Base-by-base conservation (phyloP, 2,797 vertebrate genomes). In the Siniperca scherzeri region DNA sequence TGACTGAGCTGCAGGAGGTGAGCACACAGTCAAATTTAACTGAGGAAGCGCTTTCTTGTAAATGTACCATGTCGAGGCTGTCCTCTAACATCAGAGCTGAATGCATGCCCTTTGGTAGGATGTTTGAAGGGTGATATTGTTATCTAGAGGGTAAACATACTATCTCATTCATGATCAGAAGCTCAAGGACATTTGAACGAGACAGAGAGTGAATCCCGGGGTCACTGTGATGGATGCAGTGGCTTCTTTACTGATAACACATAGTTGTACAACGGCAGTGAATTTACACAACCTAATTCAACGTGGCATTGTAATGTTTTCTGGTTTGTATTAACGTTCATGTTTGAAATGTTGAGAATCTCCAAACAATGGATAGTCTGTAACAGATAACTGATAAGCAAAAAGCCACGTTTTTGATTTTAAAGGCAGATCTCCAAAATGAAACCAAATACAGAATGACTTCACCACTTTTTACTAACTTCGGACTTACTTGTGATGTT, bases 111-210 rank as follows among this genome's bases (percentile, higher is more conserved):
- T 81, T 74, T 78, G 59, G 56, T 59, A 21, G 70, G 40, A 70
- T 84, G 53, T 89, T 66, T 86, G 67, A 86, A 84, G 77, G 70
- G 74, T 69, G 70, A 57, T 50, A 40, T 74, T 85, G 85, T 89
- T 91, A 89, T 93, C 87, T 89, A 81, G 78, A 90, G 82, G 85
- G 62, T 89, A 92, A 91, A 87, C 87, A 82, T 80, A 16, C 73
- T 88, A 91, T 94, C 88, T 90, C 50, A 81, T 77, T 85, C 86
- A 77, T 27, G 73, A 93, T 92, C 90, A 77, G 67, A 88, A 78
- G 36, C 74, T 81, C 60, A 84, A 89, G 92, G 90, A 85, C 89
- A 81, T 88, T 82, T 85, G 60, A 89, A 82, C 68, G 61, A 30
- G 74, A 86, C 70, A 83, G 46, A 78, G 81, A 89, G 80, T 81